phyloP scores from a whole-genome alignment of 64 coral and sea anemone genomes.

The Astreopora myriophthalma region DNA sequence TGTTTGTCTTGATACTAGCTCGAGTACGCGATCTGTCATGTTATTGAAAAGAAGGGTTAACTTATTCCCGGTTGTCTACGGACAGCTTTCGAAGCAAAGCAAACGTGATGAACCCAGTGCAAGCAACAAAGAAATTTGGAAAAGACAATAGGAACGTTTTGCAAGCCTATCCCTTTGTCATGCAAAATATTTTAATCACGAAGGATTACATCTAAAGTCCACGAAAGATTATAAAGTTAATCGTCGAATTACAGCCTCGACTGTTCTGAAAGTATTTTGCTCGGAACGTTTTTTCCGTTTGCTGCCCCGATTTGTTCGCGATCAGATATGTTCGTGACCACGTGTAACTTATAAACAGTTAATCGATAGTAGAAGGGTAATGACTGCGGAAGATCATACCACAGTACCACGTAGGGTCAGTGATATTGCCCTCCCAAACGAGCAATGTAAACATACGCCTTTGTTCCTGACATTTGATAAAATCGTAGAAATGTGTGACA shows the following conservation, averaged over 20 bases:
- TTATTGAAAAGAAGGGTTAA: background rate
- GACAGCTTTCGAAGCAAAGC: background rate
- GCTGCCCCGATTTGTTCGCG: too few species aligned
- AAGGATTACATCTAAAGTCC: background rate
- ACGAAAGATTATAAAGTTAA: background rate
- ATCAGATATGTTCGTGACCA: background rate
- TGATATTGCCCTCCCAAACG: background rate
- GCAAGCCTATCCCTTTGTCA: slow-evolving; percentile 7
- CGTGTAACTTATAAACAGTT: background rate
- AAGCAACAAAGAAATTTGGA: background rate
- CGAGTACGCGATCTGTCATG: background rate
- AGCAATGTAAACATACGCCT: background rate
- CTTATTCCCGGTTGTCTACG: background rate
- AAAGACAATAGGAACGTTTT: background rate
- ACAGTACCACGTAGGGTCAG: background rate
- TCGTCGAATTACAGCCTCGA: background rate
- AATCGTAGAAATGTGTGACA: background rate
- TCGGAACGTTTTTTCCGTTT: background rate
- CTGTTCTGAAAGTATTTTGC: background rate
- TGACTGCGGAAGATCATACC: background rate
- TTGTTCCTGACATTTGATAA: background rate
- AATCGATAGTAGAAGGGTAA: background rate
- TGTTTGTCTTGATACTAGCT: background rate
- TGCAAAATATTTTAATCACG: slow-evolving; percentile 36
- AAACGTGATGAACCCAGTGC: background rate